phyloP scores from a whole-genome alignment of 2,888 invertebrate species.

The Patella pellucida region DNA sequence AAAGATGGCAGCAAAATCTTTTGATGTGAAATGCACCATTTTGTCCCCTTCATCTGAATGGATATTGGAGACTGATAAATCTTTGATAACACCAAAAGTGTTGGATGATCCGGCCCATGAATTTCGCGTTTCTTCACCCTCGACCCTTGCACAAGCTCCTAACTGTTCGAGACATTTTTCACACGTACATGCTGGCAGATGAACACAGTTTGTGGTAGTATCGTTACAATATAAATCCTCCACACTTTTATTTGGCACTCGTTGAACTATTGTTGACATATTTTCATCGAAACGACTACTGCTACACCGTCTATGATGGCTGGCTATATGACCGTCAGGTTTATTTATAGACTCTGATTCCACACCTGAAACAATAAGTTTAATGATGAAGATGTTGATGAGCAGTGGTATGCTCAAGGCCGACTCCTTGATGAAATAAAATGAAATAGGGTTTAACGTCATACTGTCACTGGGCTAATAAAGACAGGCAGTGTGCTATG shows the following conservation, averaged over 20 bases:
- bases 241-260: slow-evolving; percentile 63
- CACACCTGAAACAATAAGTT: no score
- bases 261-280: slow-evolving; percentile 55
- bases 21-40: slow-evolving; percentile 61
- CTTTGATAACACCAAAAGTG: slow-evolving; percentile 67
- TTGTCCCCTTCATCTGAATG: slow-evolving; percentile 62
- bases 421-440: no score
- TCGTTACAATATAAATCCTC: slow-evolving; percentile 58
- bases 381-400: no score
- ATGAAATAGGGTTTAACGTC: no score
- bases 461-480: no score
- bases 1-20: slow-evolving; percentile 51
- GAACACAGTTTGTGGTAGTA: slow-evolving; percentile 29
- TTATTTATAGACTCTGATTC: no score
- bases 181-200: slow-evolving; percentile 18
- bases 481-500: no score
- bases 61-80: slow-evolving; percentile 68
- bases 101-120: slow-evolving; percentile 29
- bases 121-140: slow-evolving; percentile 32
- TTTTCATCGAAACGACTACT: slow-evolving; percentile 49
- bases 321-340: no score
- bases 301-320: slow-evolving; percentile 29
- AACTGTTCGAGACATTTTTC: slow-evolving; percentile 34
- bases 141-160: slow-evolving; percentile 42
- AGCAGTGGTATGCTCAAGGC: no score